phyloP scores from a whole-genome alignment of 2,113 vertebrate species.

The Hiodon alosoides region DNA sequence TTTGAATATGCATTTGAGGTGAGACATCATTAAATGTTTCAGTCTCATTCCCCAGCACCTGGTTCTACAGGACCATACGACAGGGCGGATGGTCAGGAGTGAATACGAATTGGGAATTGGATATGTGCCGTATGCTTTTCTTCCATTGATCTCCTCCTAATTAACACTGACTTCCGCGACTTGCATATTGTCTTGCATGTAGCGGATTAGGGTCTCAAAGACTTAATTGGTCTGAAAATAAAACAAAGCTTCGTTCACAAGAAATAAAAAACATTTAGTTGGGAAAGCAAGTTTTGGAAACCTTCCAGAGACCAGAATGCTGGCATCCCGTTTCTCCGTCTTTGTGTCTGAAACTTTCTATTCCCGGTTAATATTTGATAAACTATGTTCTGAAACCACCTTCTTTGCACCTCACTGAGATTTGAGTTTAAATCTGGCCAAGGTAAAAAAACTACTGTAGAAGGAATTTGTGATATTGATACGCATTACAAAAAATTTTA shows the following conservation, averaged over 20 bases:
- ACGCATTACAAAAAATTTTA: background rate
- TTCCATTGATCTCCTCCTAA: too few species aligned
- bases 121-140: too few species aligned
- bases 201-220: background rate
- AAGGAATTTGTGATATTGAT: slow-evolving; percentile 8
- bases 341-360: background rate
- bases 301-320: background rate
- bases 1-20: too few species aligned
- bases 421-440: slow-evolving; percentile 17
- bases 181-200: background rate
- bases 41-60: too few species aligned
- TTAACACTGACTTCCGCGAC: background rate
- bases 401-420: background rate
- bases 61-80: too few species aligned
- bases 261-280: background rate
- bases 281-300: background rate
- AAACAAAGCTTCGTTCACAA: background rate
- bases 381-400: slow-evolving; percentile 8
- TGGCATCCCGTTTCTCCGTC: background rate
- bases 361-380: background rate
- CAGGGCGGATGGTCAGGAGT: too few species aligned
- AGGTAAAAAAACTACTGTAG: slow-evolving; percentile 27
- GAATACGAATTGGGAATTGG: too few species aligned
- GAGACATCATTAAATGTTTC: too few species aligned
- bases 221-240: background rate